These are phyloP conservation scores for Hylomyscus alleni DNA, from an alignment of 2,797 vertebrate genomes.

Conservation along the genomic window DNA sequence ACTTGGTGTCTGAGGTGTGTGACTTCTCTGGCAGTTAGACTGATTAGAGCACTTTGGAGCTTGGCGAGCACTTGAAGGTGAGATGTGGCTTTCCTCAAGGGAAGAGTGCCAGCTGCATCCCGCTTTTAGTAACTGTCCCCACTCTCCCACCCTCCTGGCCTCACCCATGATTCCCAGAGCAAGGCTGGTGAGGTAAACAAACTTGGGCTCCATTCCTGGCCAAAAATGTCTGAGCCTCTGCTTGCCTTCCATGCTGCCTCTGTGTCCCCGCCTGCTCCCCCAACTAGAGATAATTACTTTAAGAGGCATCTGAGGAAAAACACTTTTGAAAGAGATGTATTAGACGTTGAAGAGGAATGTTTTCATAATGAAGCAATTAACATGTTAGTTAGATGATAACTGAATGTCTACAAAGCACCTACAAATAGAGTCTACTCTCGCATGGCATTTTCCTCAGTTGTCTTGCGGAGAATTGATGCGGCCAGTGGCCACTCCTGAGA, in stretches of 20 bases:
- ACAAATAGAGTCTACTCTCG: constrained; percentile 75
- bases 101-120: constrained; percentile 75
- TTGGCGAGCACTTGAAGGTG: constrained; percentile 67
- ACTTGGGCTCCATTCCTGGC: constrained; percentile 11
- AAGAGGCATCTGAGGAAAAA: constrained; percentile 76
- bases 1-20: neutral
- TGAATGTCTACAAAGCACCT: constrained; percentile 41
- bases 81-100: constrained; percentile 66
- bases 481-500: constrained; percentile 77
- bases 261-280: neutral
- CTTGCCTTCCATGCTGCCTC: constrained; percentile 8
- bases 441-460: constrained; percentile 73
- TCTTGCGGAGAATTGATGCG: constrained; percentile 59
- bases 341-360: constrained; percentile 76
- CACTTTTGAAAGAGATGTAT: constrained; percentile 69
- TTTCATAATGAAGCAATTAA: constrained; percentile 83
- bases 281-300: constrained; percentile 59
- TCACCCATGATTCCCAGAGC: constrained; percentile 70
- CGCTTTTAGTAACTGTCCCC: constrained; percentile 72
- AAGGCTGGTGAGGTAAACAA: constrained; percentile 74
- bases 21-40: constrained; percentile 37
- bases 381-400: constrained; percentile 71
- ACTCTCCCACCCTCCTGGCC: constrained; percentile 63
- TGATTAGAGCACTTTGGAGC: constrained; percentile 43
- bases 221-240: neutral